Conservation (phyloP, 2,797 vertebrate genomes). For the Denticeps clupeoides region DNA sequence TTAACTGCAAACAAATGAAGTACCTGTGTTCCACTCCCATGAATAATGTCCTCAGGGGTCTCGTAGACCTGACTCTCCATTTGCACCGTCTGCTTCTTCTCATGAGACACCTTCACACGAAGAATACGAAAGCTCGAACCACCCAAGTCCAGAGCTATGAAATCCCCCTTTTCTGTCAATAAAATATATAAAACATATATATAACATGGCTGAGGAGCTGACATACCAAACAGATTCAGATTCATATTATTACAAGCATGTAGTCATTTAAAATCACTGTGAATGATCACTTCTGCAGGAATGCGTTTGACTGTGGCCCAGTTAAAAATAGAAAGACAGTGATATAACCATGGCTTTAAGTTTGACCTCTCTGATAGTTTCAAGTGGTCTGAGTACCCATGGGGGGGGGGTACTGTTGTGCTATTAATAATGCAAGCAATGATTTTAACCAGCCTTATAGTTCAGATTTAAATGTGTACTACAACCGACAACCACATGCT, state of each 20-base stretch:
- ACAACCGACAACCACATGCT: too few relatives aligned
- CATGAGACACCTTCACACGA: constrained; percentile 85
- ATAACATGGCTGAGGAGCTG: too few relatives aligned
- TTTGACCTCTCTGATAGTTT: not conserved
- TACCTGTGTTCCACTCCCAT: constrained; percentile 83
- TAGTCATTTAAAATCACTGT: too few relatives aligned
- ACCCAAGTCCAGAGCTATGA: constrained; percentile 91
- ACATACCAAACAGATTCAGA: too few relatives aligned
- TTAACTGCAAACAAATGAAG: too few relatives aligned
- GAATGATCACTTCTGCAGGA: too few relatives aligned
- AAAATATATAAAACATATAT: constrained; percentile 1
- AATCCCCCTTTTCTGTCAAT: constrained; percentile 87
- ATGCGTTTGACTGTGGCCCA: not conserved
- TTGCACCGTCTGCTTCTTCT: constrained; percentile 87
- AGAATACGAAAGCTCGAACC: constrained; percentile 93
- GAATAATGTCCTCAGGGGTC: constrained; percentile 88
- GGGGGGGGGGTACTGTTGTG: not conserved
- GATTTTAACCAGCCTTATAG: not conserved
- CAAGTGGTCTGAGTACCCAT: not conserved
- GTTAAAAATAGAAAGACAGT: not conserved
- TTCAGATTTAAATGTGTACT: too few relatives aligned
- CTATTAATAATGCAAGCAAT: constrained; percentile 3
- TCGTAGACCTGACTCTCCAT: constrained; percentile 91
- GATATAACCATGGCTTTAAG: not conserved
- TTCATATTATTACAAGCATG: too few relatives aligned